These are phyloP conservation scores for Dascillus cervinus DNA, from an alignment of 2,888 invertebrate species.

Conservation along the genomic window DNA sequence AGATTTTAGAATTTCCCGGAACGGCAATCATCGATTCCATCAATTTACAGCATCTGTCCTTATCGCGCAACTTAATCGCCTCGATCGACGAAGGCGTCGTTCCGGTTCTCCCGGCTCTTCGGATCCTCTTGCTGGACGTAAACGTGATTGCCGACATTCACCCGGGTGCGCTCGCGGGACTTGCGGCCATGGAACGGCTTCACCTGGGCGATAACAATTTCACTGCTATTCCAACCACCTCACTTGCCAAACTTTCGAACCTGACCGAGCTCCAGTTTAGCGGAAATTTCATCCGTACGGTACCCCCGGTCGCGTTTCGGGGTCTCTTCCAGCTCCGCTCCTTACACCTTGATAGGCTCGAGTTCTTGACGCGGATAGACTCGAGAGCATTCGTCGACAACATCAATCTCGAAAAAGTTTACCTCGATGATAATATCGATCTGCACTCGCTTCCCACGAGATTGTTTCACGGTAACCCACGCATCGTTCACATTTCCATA, in stretches of 20 bases:
- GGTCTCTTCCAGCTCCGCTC: conserved; percentile 75
- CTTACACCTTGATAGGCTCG: conserved; percentile 63
- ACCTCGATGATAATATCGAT: conserved; percentile 69
- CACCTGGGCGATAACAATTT: conserved; percentile 79
- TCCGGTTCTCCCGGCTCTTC: conserved; percentile 62
- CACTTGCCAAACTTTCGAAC: conserved; percentile 68
- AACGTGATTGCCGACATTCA: conserved; percentile 70
- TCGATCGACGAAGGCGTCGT: conserved; percentile 64
- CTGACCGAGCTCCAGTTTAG: conserved; percentile 69
- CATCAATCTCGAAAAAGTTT: conserved; percentile 69
- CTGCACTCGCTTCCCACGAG: conserved; percentile 69
- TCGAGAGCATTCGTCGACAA: conserved; percentile 77
- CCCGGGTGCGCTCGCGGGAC: conserved; percentile 64
- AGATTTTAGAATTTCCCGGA: conserved; percentile 68
- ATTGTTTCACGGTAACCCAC: conserved; percentile 76
- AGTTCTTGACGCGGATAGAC: conserved; percentile 61
- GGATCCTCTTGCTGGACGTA: conserved; percentile 61
- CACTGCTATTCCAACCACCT: conserved; percentile 65
- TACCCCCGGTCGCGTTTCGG: conserved; percentile 72
- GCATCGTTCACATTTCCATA: conserved; percentile 67
- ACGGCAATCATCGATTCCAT: conserved; percentile 58
- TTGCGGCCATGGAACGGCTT: conserved; percentile 63
- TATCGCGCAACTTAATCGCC: conserved; percentile 73
- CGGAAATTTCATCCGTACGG: conserved; percentile 65
- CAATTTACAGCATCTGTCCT: conserved; percentile 62